Conservation (phyloP, 2,888 invertebrate genomes). For the Cenopis cana region DNA sequence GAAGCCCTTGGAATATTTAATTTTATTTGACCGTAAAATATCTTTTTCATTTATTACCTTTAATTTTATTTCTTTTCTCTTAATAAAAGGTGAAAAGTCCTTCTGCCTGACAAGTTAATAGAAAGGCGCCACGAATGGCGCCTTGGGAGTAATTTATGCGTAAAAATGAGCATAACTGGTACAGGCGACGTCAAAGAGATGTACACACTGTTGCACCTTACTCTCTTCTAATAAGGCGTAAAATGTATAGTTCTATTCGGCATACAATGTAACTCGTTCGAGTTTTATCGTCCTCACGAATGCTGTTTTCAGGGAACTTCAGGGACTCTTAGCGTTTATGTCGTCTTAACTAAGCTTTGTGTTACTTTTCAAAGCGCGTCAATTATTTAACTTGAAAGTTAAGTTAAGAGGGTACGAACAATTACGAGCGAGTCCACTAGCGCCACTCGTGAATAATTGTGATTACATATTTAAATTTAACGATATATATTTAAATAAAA, state of each 20-base stretch:
- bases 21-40: slow-evolving; percentile 54
- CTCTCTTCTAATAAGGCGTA: no score
- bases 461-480: no score
- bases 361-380: neutral
- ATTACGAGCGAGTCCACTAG: no score
- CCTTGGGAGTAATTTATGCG: slow-evolving; percentile 64
- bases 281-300: slow-evolving; percentile 67
- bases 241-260: no score
- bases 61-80: slow-evolving; percentile 53
- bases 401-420: no score
- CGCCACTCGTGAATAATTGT: no score
- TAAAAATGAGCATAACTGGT: slow-evolving; percentile 61
- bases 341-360: neutral
- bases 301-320: slow-evolving; percentile 46
- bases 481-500: no score
- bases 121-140: slow-evolving; percentile 57
- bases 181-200: slow-evolving; percentile 44
- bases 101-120: slow-evolving; percentile 62
- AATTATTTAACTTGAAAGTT: no score
- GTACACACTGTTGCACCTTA: no score
- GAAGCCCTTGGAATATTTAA: slow-evolving; percentile 55
- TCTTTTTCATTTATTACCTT: slow-evolving; percentile 58
- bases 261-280: slow-evolving; percentile 54
- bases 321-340: neutral
- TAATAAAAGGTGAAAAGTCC: slow-evolving; percentile 55